Evolutionary conservation across 2,113 vertebrate species (phyloP), one percentile per base, ranked within the genome.

Genomic region (Archocentrus centrarchus): DNA sequence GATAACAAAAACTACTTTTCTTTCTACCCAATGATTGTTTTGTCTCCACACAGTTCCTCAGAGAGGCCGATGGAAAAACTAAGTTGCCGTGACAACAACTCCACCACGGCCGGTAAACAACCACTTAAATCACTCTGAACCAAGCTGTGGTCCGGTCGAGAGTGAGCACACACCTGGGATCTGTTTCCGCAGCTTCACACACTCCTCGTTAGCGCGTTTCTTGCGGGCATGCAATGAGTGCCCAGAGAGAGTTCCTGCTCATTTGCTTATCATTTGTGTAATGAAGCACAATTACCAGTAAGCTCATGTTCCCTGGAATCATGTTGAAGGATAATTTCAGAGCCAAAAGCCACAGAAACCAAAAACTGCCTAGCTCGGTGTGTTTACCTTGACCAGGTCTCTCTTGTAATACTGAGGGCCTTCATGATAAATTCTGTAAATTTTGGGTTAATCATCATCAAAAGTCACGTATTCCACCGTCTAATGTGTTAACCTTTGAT

Each of bases 101-200:
- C 41, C 77, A 44, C 61, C 68, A 7, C 50, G 7, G 58, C 77
- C 2, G 11, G 80, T 82, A 89, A 91, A 93, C 90, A 89, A 75
- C 59, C 66, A 55, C 75, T 84, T 73, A 30, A 68, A 47, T 47
- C 9, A 0, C 59, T 13, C 27, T 55, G 73, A 85, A 84, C 79
- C 53, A 55, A 64, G 18, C 59, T 47, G 18, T 13, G 59, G 11
- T 59, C 59, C 39, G 76, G 41, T 78, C 77, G 24, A 18, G 6
- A 15, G 59, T 35, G 41, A 87, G 35, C 59, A 59, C 60, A 76
- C 60, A 61, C 80, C 66, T 59, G 68, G 17, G 47, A 27, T 73
- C 47, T 14, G 27, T 73, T 73, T 55, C 68, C 7, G 27, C 44
- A 73, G 27, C 68, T 1, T 55, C 0, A 7, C 70, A 59, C 27